Conservation (phyloP, 2,113 vertebrate genomes). For the Colius striatus region DNA sequence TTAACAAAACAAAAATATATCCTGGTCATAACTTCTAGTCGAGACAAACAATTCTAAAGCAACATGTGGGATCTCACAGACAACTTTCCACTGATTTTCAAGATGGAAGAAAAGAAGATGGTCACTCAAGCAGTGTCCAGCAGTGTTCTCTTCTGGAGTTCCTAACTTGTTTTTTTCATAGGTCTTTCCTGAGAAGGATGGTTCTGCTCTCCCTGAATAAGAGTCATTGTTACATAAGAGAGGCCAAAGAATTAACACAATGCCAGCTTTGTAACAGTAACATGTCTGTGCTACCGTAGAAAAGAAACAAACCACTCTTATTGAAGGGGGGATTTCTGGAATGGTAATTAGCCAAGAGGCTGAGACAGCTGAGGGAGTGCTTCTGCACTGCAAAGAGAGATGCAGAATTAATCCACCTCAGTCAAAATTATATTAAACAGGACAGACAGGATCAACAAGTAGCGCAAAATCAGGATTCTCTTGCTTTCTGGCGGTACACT, state of each 20-base stretch:
- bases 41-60: neutral
- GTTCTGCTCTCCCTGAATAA: conserved; percentile 49
- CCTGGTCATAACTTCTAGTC: neutral
- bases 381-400: neutral
- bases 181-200: neutral
- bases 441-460: neutral
- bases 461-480: neutral
- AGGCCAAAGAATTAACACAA: conserved; percentile 28
- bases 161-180: neutral
- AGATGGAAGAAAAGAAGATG: neutral
- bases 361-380: neutral
- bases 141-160: neutral
- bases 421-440: neutral
- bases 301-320: conserved; percentile 57
- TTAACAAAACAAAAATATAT: neutral
- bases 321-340: conserved; percentile 23
- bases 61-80: neutral
- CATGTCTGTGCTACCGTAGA: conserved; percentile 22
- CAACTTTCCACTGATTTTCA: neutral
- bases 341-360: conserved; percentile 45
- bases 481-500: neutral
- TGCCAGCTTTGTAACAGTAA: conserved; percentile 64
- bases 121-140: neutral
- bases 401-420: neutral
- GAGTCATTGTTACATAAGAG: conserved; percentile 19